These are phyloP conservation scores for Drosophila takahashii DNA, from an alignment of 1,140 invertebrate genomes.

Conservation along the genomic window DNA sequence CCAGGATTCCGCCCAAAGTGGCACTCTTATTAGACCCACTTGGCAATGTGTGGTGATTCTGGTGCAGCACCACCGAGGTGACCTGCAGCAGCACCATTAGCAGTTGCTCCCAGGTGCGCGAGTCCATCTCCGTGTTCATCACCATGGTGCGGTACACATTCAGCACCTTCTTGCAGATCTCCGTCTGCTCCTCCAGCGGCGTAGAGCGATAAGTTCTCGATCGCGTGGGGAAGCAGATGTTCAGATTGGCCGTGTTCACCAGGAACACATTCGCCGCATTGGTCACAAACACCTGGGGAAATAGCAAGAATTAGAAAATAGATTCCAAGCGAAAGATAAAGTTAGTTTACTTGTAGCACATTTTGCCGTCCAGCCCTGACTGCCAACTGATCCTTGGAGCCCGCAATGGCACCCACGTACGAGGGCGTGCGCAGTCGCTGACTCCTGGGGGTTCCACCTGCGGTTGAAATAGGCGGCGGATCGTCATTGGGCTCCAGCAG, in stretches of 20 bases:
- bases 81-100: slow-evolving; percentile 95
- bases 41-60: slow-evolving; percentile 86
- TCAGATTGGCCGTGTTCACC: slow-evolving; percentile 87
- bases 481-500: slow-evolving; percentile 92
- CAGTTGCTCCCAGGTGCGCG: slow-evolving; percentile 96
- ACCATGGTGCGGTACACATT: slow-evolving; percentile 99
- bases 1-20: slow-evolving; percentile 87
- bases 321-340: neutral
- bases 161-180: slow-evolving; percentile 97
- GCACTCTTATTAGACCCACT: slow-evolving; percentile 85
- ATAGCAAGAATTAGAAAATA: neutral
- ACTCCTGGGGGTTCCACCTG: slow-evolving; percentile 70
- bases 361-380: slow-evolving; percentile 94
- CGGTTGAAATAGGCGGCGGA: slow-evolving; percentile 46
- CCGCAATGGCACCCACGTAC: slow-evolving; percentile 90
- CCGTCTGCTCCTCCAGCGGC: slow-evolving; percentile 95
- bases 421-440: slow-evolving; percentile 92
- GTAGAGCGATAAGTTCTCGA: slow-evolving; percentile 84
- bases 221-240: slow-evolving; percentile 83
- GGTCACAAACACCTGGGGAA: slow-evolving; percentile 92
- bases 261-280: slow-evolving; percentile 98
- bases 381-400: slow-evolving; percentile 90
- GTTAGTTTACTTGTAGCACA: slow-evolving; percentile 88
- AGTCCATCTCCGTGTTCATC: slow-evolving; percentile 97
- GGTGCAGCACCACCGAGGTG: slow-evolving; percentile 94